phyloP scores from a whole-genome alignment of 2,797 vertebrate genomes.

The Thamnophis elegans region DNA sequence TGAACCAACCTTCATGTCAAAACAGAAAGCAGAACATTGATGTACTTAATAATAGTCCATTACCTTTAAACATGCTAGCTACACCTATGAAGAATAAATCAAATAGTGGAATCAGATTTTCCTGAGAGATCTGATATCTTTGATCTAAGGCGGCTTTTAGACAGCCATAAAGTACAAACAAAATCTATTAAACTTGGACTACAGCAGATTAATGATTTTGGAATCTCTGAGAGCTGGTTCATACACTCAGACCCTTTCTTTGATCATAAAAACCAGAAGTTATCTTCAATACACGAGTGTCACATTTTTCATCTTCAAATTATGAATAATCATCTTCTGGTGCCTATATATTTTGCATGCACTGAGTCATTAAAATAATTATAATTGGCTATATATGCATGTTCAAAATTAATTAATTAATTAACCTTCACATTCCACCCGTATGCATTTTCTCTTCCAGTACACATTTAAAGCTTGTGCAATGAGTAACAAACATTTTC shows the following conservation, averaged over 20 bases:
- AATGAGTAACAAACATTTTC: not conserved
- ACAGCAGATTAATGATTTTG: not conserved
- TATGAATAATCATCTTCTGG: not conserved
- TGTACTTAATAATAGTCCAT: not conserved
- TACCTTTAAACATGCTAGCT: not conserved
- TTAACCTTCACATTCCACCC: not conserved
- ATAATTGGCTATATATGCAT: not conserved
- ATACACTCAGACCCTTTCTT: not conserved
- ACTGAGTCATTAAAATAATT: not conserved
- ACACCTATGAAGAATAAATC: not conserved
- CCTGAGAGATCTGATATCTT: not conserved
- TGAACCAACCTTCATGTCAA: not conserved
- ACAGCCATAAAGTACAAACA: not conserved
- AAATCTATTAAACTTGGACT: not conserved
- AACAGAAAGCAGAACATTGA: not conserved
- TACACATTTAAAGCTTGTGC: not conserved
- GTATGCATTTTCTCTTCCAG: not conserved
- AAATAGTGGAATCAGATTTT: not conserved
- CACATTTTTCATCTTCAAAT: not conserved
- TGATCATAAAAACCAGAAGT: not conserved
- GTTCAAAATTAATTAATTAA: not conserved
- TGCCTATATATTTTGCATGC: not conserved
- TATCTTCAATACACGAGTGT: not conserved
- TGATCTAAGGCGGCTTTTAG: not conserved
- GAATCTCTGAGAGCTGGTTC: not conserved